A percentile compares a stretch with the other conserved stretches of the same genome.
Evolutionary conservation across 1,140 invertebrate species (phyloP).

Genomic region (Stegodyphus dumicola): DNA sequence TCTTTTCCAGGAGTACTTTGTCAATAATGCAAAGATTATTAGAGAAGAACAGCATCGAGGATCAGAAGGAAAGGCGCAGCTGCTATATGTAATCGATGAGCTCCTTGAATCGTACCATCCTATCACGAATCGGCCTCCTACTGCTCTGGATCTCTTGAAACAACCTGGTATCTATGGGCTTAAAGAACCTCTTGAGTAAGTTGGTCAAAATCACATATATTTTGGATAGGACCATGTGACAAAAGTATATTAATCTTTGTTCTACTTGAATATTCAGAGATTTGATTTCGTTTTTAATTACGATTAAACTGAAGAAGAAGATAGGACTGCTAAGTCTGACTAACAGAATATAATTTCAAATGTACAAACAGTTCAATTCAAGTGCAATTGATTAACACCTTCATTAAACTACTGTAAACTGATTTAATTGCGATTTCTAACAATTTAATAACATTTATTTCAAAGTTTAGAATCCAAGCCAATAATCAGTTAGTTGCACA

Average conservation of each 20-base stretch:
- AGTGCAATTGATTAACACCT: no score
- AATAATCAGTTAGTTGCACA: no score
- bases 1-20: constrained; percentile 57
- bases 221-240: background rate
- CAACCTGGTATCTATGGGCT: constrained; percentile 48
- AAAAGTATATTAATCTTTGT: background rate
- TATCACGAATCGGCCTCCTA: constrained; percentile 10
- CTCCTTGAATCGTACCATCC: constrained; percentile 58
- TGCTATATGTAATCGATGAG: constrained; percentile 63
- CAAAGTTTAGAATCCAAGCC: no score
- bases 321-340: no score
- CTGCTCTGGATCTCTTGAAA: constrained; percentile 39
- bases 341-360: no score
- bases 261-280: no score
- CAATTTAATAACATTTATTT: no score
- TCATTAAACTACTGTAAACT: no score
- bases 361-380: no score
- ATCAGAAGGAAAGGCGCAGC: constrained; percentile 40
- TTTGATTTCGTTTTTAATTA: no score
- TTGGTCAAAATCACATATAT: background rate
- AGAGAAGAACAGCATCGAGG: constrained; percentile 7
- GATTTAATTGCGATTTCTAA: no score
- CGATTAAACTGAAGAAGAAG: no score
- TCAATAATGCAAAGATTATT: constrained; percentile 63
- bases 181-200: constrained; percentile 57